phyloP scores from a whole-genome alignment of 1,140 invertebrate species.

The Euwallacea fornicatus region DNA sequence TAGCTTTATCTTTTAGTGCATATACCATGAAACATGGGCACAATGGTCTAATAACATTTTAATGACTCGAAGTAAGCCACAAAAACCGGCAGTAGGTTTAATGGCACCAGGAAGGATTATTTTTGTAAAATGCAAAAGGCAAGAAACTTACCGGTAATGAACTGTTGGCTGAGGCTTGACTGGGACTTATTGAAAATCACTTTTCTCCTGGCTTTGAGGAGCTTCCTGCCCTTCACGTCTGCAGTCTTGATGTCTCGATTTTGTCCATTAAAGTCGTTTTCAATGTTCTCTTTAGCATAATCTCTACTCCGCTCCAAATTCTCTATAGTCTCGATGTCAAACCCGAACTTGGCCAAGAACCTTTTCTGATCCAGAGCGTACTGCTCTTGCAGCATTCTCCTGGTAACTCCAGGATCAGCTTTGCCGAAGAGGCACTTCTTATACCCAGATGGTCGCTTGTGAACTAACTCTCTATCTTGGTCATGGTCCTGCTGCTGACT shows the following conservation, averaged over 20 bases:
- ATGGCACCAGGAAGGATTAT: no score
- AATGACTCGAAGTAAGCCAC: no score
- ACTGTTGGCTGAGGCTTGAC: conserved; percentile 26
- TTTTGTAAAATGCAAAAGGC: background rate
- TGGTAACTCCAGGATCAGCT: conserved; percentile 36
- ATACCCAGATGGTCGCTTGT: conserved; percentile 16
- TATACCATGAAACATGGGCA: conserved; percentile 4
- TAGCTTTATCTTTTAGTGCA: conserved; percentile 5
- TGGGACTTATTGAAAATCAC: conserved; percentile 14
- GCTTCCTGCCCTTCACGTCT: conserved; percentile 12
- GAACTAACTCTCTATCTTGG: conserved; percentile 9
- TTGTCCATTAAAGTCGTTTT: conserved; percentile 27
- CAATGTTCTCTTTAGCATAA: conserved; percentile 31
- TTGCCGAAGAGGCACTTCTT: conserved; percentile 44
- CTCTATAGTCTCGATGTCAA: conserved; percentile 42
- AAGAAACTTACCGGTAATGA: conserved; percentile 35
- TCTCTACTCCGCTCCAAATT: conserved; percentile 28
- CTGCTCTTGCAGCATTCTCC: conserved; percentile 41
- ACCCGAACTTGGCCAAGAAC: conserved; percentile 39
- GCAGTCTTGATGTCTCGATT: background rate
- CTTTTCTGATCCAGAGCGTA: conserved; percentile 36
- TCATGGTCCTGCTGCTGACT: conserved; percentile 21
- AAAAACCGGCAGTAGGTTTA: no score
- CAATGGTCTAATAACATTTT: conserved; percentile 9
- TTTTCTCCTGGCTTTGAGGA: conserved; percentile 35